phyloP scores from a whole-genome alignment of 2,797 vertebrate species.

The Alauda arvensis region DNA sequence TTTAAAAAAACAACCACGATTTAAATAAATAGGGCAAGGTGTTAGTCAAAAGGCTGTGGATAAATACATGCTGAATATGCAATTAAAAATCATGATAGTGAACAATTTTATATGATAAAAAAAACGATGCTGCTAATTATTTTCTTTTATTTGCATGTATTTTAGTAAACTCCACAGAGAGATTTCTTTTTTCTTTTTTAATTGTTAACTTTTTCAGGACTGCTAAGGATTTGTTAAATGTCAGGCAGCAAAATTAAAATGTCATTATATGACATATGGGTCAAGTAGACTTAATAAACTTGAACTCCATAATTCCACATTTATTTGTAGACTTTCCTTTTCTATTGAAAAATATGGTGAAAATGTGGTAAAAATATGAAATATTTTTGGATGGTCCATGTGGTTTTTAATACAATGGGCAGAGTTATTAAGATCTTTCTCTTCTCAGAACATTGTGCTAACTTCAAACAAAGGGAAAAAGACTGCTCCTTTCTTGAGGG shows the following conservation, averaged over 20 bases:
- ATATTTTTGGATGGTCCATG: not conserved
- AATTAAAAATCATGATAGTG: conserved; percentile 29
- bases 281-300: conserved; percentile 67
- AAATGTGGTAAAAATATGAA: not conserved
- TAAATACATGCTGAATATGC: conserved; percentile 20
- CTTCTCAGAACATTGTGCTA: conserved; percentile 2
- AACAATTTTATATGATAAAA: conserved; percentile 16
- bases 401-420: not conserved
- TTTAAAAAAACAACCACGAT: not conserved
- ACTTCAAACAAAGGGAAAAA: conserved; percentile 15
- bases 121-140: conserved; percentile 7
- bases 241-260: conserved; percentile 74
- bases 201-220: conserved; percentile 50
- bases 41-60: conserved; percentile 36
- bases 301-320: conserved; percentile 38
- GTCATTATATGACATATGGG: conserved; percentile 57
- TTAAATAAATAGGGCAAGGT: conserved; percentile 9
- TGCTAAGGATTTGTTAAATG: conserved; percentile 68
- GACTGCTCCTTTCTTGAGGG: not conserved
- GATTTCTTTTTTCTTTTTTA: conserved; percentile 24
- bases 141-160: conserved; percentile 1
- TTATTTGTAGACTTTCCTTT: conserved; percentile 16
- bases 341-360: not conserved
- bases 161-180: conserved; percentile 24
- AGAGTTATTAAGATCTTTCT: not conserved